These are phyloP conservation scores for Gallinago paraguaiae DNA, from an alignment of 2,113 vertebrate species.

Conservation along the genomic window DNA sequence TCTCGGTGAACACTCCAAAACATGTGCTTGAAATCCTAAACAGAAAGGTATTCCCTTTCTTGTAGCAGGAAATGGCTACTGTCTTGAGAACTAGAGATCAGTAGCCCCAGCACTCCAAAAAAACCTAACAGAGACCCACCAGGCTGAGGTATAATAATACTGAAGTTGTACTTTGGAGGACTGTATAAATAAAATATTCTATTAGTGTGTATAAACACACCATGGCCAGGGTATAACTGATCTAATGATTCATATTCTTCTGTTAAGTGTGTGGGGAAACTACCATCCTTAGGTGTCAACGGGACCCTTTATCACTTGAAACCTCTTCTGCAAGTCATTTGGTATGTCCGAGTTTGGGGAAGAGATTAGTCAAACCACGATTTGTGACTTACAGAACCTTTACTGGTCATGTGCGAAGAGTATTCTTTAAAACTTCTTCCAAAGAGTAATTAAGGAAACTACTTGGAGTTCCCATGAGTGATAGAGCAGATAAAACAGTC, in stretches of 20 bases:
- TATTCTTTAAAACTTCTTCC: neutral
- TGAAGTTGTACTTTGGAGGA: neutral
- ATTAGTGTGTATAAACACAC: neutral
- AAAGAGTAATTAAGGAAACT: neutral
- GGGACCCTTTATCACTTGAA: neutral
- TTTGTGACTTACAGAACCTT: neutral
- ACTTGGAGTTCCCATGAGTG: neutral
- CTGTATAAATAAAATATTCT: neutral
- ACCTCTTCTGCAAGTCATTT: neutral
- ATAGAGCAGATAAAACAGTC: neutral
- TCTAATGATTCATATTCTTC: neutral
- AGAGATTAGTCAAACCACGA: neutral
- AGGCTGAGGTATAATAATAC: neutral
- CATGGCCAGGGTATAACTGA: neutral
- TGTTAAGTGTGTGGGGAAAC: neutral
- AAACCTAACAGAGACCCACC: neutral
- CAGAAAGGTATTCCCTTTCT: neutral
- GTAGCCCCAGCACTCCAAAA: neutral
- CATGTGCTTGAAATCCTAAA: neutral
- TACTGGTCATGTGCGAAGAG: neutral
- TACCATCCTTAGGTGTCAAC: neutral
- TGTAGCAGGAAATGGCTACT: neutral
- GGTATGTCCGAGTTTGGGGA: neutral
- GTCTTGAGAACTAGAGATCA: neutral
- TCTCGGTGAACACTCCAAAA: neutral